Evolutionary conservation across 1,140 invertebrate species (phyloP), one percentile per base, ranked within the genome.

Genomic region (Ostrea edulis): DNA sequence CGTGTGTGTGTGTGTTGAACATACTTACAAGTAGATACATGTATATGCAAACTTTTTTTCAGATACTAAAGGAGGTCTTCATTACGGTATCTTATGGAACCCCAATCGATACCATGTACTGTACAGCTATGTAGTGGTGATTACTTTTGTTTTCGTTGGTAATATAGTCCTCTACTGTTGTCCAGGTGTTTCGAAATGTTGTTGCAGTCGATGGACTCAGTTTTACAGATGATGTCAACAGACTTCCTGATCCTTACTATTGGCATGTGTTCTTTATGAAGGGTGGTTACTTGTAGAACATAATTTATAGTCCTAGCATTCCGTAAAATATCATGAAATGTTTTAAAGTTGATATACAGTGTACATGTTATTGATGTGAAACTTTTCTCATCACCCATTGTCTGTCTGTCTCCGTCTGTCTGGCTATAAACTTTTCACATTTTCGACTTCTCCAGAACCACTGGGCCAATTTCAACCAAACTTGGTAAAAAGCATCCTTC

Each of bases 11-110:
- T 55, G 54, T 12, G 14, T 8, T 12, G 14, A 58, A 58, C 11
- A 58, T 58, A 20, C 20, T 58, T 58, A 20, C 20, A 62, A 20
- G 7, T 62, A 20, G 2, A 62, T 14, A 55, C 54, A 55, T 17
- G 20, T 17, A 2, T 20, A 62, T 62, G n/a, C 55, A 62, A 20
- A 0, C 7, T 86, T 9, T 89, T 71, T 91, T 91, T 35, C 91
- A 94, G 93, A 90, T 84, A 81, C 87, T 51, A 89, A 91, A 68
- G 92, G 91, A 7, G 84, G 81, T 22, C 82, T 93, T 81, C 87
- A 91, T 65, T 93, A 92, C 88, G 90, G 88, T 25, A 90, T 93
- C 11, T 83, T 94, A 11, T 94, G 93, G 93, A 89, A 91, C 11
- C 93, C 93, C 62, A 77, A 71, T 9, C 89, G 93, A 82, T 93